These are phyloP conservation scores for Callyntrura sp. DNA, from an alignment of 2,888 invertebrate genomes.

Conservation along the genomic window DNA sequence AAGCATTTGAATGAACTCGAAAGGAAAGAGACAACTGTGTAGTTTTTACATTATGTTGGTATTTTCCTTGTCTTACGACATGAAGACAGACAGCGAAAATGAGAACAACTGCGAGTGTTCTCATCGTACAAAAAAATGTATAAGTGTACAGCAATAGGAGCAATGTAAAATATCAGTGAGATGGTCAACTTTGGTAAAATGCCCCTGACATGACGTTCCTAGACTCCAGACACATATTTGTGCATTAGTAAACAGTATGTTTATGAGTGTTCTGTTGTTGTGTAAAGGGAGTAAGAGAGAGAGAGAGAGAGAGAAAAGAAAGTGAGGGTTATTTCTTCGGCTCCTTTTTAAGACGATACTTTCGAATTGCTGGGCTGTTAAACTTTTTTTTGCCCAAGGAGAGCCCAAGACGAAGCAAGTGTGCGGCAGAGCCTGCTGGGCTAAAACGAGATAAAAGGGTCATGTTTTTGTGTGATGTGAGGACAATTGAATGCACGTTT, in stretches of 20 bases:
- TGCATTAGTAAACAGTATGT: slow-evolving; percentile 43
- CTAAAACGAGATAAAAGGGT: not conserved
- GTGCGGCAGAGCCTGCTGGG: slow-evolving; percentile 14
- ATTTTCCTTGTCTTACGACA: not conserved
- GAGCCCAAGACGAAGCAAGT: not conserved
- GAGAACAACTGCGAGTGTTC: not conserved
- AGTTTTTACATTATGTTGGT: not conserved
- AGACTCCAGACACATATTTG: slow-evolving; percentile 7
- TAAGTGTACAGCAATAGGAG: no score
- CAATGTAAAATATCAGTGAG: not conserved
- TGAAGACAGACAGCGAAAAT: not conserved
- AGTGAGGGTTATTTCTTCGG: not conserved
- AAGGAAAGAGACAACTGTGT: not conserved
- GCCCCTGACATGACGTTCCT: not conserved
- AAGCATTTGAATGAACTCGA: not conserved
- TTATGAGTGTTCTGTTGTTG: slow-evolving; percentile 23
- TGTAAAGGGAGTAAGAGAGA: not conserved
- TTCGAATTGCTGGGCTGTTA: not conserved
- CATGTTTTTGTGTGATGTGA: not conserved
- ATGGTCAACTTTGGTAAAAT: slow-evolving; percentile 7
- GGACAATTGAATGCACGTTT: not conserved
- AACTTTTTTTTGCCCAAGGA: not conserved
- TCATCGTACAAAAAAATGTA: no score
- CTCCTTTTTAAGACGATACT: not conserved
- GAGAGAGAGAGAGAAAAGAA: not conserved